These are phyloP conservation scores for Parnassius smintheus DNA, from an alignment of 2,888 invertebrate genomes.

Conservation along the genomic window DNA sequence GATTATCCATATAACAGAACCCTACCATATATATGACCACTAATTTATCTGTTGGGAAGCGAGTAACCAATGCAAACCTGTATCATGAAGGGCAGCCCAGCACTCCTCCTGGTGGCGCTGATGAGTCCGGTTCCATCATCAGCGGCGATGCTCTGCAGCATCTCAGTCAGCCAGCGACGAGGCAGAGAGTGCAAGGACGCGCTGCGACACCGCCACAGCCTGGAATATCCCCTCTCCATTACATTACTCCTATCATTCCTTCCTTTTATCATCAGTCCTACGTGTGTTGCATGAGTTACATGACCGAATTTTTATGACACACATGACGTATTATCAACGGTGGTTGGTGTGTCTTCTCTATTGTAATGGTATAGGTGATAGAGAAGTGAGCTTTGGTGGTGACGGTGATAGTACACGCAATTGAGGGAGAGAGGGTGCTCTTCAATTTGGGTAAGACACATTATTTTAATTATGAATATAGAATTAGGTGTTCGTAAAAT, in stretches of 20 bases:
- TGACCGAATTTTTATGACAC: too few relatives aligned
- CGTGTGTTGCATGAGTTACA: too few relatives aligned
- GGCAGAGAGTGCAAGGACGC: constrained; percentile 81
- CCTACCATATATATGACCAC: background rate
- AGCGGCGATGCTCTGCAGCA: constrained; percentile 79
- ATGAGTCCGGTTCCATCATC: constrained; percentile 41
- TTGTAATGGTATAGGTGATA: too few relatives aligned
- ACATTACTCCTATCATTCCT: background rate
- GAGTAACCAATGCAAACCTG: constrained; percentile 76
- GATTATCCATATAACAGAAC: background rate
- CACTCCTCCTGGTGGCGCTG: constrained; percentile 91
- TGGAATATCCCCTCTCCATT: constrained; percentile 30
- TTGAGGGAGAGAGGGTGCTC: too few relatives aligned
- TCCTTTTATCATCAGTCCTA: too few relatives aligned
- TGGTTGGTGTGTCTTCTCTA: too few relatives aligned
- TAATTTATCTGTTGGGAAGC: background rate
- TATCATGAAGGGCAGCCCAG: constrained; percentile 96
- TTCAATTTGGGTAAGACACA: too few relatives aligned
- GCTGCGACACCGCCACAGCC: constrained; percentile 71
- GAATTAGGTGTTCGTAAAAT: too few relatives aligned
- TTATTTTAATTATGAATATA: too few relatives aligned
- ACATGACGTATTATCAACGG: too few relatives aligned
- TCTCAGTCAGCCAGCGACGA: constrained; percentile 82
- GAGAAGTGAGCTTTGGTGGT: too few relatives aligned
- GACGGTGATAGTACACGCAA: too few relatives aligned